Percentiles rank a stretch among this genome's conserved stretches.
Evolutionary conservation across 2,797 vertebrate genomes (phyloP).

Genomic region (Protosalanx chinensis): DNA sequence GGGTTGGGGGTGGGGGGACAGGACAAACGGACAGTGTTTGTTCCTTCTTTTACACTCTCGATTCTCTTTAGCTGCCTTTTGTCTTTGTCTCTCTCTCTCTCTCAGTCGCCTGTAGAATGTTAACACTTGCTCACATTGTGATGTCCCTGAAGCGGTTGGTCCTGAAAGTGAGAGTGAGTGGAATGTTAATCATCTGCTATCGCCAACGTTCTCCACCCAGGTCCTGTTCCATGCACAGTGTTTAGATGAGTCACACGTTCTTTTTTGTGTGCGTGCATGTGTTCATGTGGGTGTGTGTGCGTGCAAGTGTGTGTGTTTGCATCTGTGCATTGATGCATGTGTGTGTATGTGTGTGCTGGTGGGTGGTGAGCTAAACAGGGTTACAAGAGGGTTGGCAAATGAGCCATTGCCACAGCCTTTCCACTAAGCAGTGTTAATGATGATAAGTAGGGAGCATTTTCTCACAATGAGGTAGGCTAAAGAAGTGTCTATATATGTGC

Average conservation of each 20-base stretch:
- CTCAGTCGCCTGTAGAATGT: conserved; percentile 50
- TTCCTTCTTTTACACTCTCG: conserved; percentile 24
- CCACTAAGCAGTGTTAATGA: conserved; percentile 43
- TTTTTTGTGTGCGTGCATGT: conserved; percentile 1
- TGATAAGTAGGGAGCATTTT: conserved; percentile 34
- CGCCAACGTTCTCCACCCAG: conserved; percentile 20
- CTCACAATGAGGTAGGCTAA: conserved; percentile 17
- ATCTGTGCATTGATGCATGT: neutral
- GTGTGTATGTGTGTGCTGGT: conserved; percentile 6
- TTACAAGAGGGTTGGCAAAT: conserved; percentile 39
- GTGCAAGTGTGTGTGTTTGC: conserved; percentile 18
- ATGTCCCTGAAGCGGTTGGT: conserved; percentile 57
- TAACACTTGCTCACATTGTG: conserved; percentile 57
- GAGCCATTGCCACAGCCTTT: conserved; percentile 30
- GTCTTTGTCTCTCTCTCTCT: neutral
- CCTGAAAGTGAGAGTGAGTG: conserved; percentile 51
- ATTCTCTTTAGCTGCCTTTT: conserved; percentile 3
- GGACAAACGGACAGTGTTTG: neutral
- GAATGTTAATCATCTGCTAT: conserved; percentile 55
- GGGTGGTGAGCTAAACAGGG: conserved; percentile 37
- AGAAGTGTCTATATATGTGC: conserved; percentile 18
- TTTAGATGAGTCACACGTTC: neutral
- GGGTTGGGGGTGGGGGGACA: no score
- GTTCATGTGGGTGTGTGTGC: neutral
- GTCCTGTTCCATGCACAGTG: conserved; percentile 28